Evolutionary conservation across 2,113 vertebrate genomes (phyloP).

Genomic region (Clinocottus analis): DNA sequence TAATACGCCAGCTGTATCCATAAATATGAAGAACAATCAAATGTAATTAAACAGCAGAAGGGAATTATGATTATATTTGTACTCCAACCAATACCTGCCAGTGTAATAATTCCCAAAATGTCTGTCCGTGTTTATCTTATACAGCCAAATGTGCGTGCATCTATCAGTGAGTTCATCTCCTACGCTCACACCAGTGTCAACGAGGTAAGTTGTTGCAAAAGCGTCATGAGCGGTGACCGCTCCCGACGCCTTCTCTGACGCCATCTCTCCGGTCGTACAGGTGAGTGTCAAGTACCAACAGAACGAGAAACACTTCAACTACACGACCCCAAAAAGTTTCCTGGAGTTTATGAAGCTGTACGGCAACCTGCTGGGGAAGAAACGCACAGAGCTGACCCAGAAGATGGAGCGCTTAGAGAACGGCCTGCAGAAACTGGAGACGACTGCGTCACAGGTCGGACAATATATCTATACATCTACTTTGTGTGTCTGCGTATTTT

Average conservation of each 20-base stretch:
- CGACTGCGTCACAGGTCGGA: conserved; percentile 71
- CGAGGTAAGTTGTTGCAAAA: conserved; percentile 64
- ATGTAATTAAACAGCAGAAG: neutral
- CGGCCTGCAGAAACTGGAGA: conserved; percentile 79
- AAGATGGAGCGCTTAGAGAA: conserved; percentile 85
- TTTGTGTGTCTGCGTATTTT: neutral
- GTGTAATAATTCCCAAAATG: neutral
- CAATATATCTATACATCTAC: too few species aligned
- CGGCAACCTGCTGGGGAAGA: conserved; percentile 77
- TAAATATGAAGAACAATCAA: neutral
- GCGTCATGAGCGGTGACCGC: neutral
- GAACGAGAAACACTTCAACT: conserved; percentile 84
- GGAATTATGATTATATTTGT: neutral
- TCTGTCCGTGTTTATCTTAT: conserved; percentile 10
- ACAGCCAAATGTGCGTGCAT: conserved; percentile 77
- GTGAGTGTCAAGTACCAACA: conserved; percentile 83
- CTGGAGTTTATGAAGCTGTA: conserved; percentile 84
- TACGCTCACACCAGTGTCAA: conserved; percentile 82
- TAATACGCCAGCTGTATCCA: neutral
- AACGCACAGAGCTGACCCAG: conserved; percentile 77
- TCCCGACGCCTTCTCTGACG: neutral
- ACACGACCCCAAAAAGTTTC: conserved; percentile 88
- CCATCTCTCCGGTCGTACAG: conserved; percentile 21
- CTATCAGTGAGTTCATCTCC: conserved; percentile 82
- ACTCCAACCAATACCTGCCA: neutral